Base-by-base conservation (phyloP, 1,140 invertebrate species). In the Cepaea nemoralis region DNA sequence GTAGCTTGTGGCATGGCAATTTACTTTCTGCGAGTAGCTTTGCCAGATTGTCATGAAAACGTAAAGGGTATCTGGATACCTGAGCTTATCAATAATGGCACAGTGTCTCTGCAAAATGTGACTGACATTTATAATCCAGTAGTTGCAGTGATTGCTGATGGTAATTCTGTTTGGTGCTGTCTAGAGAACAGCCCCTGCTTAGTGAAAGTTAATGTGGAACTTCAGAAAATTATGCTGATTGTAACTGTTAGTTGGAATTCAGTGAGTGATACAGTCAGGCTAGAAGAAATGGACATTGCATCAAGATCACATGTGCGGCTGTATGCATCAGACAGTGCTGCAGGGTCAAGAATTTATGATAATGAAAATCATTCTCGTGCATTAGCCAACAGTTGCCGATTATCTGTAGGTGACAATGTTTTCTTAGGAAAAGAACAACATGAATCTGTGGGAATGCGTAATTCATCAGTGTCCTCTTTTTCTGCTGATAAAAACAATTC, bases 1-100 rank as follows among this genome's bases (percentile, higher is more conserved):
- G 55, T 77, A 12, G 75, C 75, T n/a, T 77, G 75, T 77, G 75
- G 75, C 0, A 77, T 39, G 24, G 66, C 33, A 63, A 35, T 77
- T 59, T 48, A 74, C 40, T 74, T 74, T 45, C 71, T 39, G 6
- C 6, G 6, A 1, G 42, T 74, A 2, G 35, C 1, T 24, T 33
- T 33, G 19, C 40, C 31, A 31, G 39, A 42, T 24, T 5, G 40
- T 74, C 59, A 27, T 6, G 50, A 55, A 22, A 55, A 55, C n/a
- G 22, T 14, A 19, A 33, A 48, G n/a, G n/a, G 31, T n/a, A 2
- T 50, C 24, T 40, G 22, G 35, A 70, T 42, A 70, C 71, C 71
- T 27, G 42, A 74, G 35, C 37, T 74, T 19, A 31, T 33, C 22
- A 42, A 74, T n/a, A 27, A 2, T 74, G 71, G 71, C 35, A 27